Evolutionary conservation across 2,888 invertebrate species (phyloP).

Genomic region (Eudasyphora cyanicolor): DNA sequence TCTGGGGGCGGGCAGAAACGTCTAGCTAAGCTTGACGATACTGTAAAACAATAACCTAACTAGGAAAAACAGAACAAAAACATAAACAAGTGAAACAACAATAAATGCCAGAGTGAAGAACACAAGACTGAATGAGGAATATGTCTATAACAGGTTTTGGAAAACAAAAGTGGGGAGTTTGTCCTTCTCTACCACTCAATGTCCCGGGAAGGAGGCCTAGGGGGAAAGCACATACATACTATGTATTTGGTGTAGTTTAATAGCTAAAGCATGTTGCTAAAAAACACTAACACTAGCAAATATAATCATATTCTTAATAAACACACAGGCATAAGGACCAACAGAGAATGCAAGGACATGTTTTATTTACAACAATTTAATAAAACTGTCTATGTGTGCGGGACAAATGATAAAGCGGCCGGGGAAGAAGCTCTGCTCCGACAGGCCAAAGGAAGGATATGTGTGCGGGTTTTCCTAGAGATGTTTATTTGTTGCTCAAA

Average conservation of each 20-base stretch:
- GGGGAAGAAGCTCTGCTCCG: no score
- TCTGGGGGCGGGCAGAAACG: neutral
- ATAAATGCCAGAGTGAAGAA: neutral
- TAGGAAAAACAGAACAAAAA: slow-evolving; percentile 9
- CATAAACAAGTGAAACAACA: slow-evolving; percentile 8
- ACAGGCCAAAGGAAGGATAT: no score
- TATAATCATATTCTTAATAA: neutral
- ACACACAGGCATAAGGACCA: neutral
- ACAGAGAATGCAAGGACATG: neutral
- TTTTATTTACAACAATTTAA: slow-evolving; percentile 26
- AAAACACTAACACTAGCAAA: neutral
- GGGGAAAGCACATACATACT: neutral
- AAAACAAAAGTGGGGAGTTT: neutral
- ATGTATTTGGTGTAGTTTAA: slow-evolving; percentile 3
- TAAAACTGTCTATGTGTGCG: slow-evolving; percentile 9
- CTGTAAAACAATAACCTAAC: slow-evolving; percentile 35
- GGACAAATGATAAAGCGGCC: neutral
- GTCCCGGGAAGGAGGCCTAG: neutral
- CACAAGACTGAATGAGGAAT: slow-evolving; percentile 2
- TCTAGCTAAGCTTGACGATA: neutral
- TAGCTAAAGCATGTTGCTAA: neutral
- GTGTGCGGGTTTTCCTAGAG: neutral
- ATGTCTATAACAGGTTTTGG: neutral
- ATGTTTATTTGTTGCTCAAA: neutral
- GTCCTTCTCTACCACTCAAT: no score